Evolutionary conservation across 2,113 vertebrate genomes (phyloP).

Genomic region (Poeciliopsis retropinna): DNA sequence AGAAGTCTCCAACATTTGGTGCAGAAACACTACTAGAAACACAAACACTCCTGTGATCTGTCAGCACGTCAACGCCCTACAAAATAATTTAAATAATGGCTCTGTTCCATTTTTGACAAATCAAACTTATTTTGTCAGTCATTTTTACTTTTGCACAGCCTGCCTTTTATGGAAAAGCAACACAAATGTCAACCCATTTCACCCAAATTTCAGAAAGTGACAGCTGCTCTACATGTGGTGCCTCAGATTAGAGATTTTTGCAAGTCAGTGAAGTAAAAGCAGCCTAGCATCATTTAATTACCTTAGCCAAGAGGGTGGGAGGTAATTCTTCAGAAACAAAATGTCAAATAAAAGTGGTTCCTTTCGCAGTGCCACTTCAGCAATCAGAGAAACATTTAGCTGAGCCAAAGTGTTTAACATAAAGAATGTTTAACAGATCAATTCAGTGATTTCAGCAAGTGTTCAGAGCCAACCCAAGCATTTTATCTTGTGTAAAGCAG

Average conservation of each 20-base stretch:
- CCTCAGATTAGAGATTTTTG: neutral
- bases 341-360: neutral
- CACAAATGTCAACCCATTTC: conserved; percentile 19
- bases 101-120: conserved; percentile 18
- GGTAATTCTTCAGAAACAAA: conserved; percentile 1
- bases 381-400: neutral
- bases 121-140: neutral
- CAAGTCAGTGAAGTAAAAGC: conserved; percentile 10
- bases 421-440: neutral
- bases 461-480: neutral
- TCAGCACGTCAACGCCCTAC: neutral
- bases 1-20: conserved; percentile 15
- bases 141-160: neutral
- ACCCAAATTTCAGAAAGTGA: conserved; percentile 1
- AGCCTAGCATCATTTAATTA: conserved; percentile 5
- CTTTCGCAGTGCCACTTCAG: neutral
- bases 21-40: neutral
- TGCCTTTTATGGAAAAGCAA: conserved; percentile 13
- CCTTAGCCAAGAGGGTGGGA: conserved; percentile 10
- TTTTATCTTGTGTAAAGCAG: neutral
- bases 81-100: conserved; percentile 17
- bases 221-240: conserved; percentile 7
- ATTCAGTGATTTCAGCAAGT: neutral
- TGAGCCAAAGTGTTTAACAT: neutral
- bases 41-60: neutral